Percentiles rank a stretch among this genome's conserved stretches.
Conservation (phyloP, 2,113 vertebrate genomes). For the Beaufortia kweichowensis region DNA sequence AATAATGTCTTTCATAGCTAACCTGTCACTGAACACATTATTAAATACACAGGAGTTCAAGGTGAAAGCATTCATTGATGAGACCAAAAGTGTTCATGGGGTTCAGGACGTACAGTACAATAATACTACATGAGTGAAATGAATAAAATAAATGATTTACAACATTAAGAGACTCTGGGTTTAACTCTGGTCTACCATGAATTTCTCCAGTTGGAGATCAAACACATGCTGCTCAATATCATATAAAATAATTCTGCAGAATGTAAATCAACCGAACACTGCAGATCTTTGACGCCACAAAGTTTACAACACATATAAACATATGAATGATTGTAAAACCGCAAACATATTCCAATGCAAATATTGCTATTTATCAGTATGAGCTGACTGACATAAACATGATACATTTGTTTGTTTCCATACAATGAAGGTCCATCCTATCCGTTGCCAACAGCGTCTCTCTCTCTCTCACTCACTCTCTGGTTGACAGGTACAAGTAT, state of each 20-base stretch:
- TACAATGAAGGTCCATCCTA: not conserved
- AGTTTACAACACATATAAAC: not conserved
- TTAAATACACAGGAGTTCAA: too few species aligned
- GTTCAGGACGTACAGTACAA: not conserved
- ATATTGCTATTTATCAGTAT: conserved; percentile 3
- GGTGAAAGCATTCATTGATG: not conserved
- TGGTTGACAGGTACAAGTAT: conserved; percentile 15
- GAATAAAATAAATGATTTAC: conserved; percentile 7
- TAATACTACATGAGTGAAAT: conserved; percentile 5
- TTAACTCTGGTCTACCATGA: not conserved
- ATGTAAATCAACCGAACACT: not conserved
- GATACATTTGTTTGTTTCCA: not conserved
- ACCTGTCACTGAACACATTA: too few species aligned
- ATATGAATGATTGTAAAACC: not conserved
- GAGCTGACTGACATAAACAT: not conserved
- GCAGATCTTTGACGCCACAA: not conserved
- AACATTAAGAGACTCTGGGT: not conserved
- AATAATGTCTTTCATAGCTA: too few species aligned
- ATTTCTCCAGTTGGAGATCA: conserved; percentile 16
- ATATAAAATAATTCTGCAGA: conserved; percentile 3
- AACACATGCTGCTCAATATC: not conserved
- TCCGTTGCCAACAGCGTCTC: too few species aligned
- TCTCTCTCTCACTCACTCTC: not conserved
- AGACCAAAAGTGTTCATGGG: not conserved
- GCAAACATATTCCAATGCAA: not conserved